Evolutionary conservation across 2,797 vertebrate genomes (phyloP), one percentile per base, ranked within the genome.

Genomic region (Gambusia yucatana): DNA sequence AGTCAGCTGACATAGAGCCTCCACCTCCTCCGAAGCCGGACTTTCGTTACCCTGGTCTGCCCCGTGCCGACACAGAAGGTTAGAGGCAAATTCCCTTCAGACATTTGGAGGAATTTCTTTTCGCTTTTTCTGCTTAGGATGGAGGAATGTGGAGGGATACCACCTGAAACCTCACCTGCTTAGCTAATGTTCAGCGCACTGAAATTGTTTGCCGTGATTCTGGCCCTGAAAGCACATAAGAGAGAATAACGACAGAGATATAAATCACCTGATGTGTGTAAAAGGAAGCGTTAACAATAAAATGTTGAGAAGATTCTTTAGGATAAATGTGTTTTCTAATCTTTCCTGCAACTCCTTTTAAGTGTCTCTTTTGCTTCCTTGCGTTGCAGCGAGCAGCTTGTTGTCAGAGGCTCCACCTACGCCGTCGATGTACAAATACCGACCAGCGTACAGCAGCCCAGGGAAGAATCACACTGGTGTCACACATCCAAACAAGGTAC

Each of bases 1-100:
- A 99, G 89, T 99, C 98, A 22, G 98, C 97, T 3, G 98, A 99
- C 0, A 96, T 97, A 4, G 98, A 99, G 67, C 96, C 98, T 1
- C 98, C 98, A 8, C 98, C 98, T 75, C 98, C 98, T 84, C 98
- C 98, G 57, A 99, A 99, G 93, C 98, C 98, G 0, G 98, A 99
- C 90, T 94, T 99, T 87, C 97, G 97, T 85, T 99, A 96, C 80
- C 89, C 95, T 1, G 95, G 95, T 33, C 91, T 96, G 65, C 91
- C 95, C 44, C 94, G 94, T 59, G 94, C 94, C 50, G 94, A 96
- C 83, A 95, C 95, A 0, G 96, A 96, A 86, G 96, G 96, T 96
- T 75, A 86, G 90, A 82, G 61, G 30, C 3, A 57, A 22, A 80
- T 33, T 46, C 70, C 6, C 6, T 72, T 33, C 17, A 72, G 44